phyloP scores from a whole-genome alignment of 2,888 invertebrate species.

The Cetonia aurata region DNA sequence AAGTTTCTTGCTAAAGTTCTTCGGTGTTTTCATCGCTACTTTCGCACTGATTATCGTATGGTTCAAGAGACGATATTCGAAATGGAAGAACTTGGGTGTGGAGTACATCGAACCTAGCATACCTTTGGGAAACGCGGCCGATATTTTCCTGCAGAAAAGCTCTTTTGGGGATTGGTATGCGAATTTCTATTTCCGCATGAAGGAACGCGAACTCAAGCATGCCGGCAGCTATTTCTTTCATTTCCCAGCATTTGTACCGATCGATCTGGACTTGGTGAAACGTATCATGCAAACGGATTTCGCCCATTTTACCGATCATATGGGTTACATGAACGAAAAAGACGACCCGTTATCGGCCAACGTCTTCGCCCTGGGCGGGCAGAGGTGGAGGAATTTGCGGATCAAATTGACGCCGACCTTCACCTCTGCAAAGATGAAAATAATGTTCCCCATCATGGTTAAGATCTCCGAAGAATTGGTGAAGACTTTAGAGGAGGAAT shows the following conservation, averaged over 20 bases:
- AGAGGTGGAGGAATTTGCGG: constrained; percentile 69
- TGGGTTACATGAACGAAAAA: constrained; percentile 70
- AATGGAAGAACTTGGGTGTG: constrained; percentile 26
- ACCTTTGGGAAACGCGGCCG: constrained; percentile 32
- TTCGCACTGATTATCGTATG: not conserved
- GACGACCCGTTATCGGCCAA: constrained; percentile 71
- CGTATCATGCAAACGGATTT: constrained; percentile 72
- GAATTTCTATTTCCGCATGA: constrained; percentile 47
- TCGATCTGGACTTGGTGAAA: constrained; percentile 54
- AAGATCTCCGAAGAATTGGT: constrained; percentile 40
- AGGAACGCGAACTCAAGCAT: constrained; percentile 46
- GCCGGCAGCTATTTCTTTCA: constrained; percentile 52
- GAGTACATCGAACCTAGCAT: constrained; percentile 31
- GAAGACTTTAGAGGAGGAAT: constrained; percentile 26
- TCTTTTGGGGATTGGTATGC: constrained; percentile 1
- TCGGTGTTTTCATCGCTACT: not conserved
- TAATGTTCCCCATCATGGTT: constrained; percentile 47
- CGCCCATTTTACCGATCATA: constrained; percentile 72
- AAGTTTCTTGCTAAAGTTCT: not conserved
- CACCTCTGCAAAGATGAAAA: constrained; percentile 51
- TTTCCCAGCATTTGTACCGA: constrained; percentile 48
- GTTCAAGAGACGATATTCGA: constrained; percentile 20
- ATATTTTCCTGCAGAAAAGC: not conserved
- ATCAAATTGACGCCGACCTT: constrained; percentile 50
- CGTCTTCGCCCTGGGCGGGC: constrained; percentile 70